A percentile compares a stretch with the other conserved stretches of the same genome.
Conservation (phyloP, 2,797 vertebrate species). For the Manis pentadactyla region DNA sequence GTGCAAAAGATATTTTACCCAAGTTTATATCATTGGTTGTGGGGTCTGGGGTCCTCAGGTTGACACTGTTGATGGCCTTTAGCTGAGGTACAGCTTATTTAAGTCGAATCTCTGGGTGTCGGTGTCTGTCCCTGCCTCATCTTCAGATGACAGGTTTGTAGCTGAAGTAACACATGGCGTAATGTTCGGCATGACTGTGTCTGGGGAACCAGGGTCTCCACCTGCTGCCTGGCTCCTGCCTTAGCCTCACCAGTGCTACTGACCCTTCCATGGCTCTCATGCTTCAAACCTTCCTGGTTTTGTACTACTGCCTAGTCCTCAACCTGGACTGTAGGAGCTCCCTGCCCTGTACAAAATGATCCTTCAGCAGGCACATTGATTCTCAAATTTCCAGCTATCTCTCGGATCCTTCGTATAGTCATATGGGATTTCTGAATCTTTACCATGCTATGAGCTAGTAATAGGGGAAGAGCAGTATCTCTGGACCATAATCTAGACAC, state of each 20-base stretch:
- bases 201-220: background rate
- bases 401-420: background rate
- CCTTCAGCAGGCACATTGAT: background rate
- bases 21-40: background rate
- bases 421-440: background rate
- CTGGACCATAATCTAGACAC: background rate
- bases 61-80: background rate
- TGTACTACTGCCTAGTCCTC: background rate
- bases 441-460: background rate
- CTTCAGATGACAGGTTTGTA: background rate
- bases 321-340: background rate
- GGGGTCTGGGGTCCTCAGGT: too few species aligned
- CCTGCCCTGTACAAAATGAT: rapidly evolving
- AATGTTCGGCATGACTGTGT: background rate
- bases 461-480: background rate
- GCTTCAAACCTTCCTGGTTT: background rate
- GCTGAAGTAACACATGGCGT: too few species aligned
- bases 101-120: background rate
- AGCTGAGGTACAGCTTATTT: background rate
- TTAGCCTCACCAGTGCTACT: background rate
- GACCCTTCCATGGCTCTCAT: background rate
- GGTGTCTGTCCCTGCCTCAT: background rate
- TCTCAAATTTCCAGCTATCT: background rate
- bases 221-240: background rate
- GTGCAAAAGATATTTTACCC: background rate